Evolutionary conservation across 2,888 invertebrate species (phyloP), one percentile per base, ranked within the genome.

Genomic region (Eulithis testata): DNA sequence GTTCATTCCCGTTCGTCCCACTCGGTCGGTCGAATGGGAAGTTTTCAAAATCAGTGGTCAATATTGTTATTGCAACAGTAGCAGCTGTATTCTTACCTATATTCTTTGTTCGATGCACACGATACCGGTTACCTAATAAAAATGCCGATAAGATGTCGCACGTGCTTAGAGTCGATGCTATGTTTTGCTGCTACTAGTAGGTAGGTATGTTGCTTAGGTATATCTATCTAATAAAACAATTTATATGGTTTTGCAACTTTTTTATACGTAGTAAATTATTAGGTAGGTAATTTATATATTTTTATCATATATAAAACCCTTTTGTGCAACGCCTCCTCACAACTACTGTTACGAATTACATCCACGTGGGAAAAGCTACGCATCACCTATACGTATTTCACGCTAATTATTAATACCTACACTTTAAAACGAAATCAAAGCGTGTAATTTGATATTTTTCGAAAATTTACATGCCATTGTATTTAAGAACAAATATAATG

Each of bases 91-190:
- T 7, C 2, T 2, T 40, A 40, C 40, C 9, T 8, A 9, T 8
- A 9, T 14, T 57, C 51, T 51, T 44, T 62, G 62, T 52, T 57
- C 51, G 44, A 52, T 11, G 43, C 43, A 31, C 31, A 52, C 52
- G 36, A 58, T 60, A 11, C 21, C 21, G 36, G 43, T 64, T 64
- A 51, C 64, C 43, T 64, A 64, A 64, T 44, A 51, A 50, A 50
- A 55, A 55, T 44, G 14, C 12, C 44, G 59, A 64, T 64, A 64
- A 64, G 44, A 54, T 60, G 12, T 3, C 44, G 54, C 55, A 61
- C 54, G 61, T 60, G 50, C 44, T 52, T 14, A 12, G 14, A 50
- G 49, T 11, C 37, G 2, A 9, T 43, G 9, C 45, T 21, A 45
- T 40, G 9, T 37, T 37, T 37, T 37, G 37, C 37, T 37, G 53